Percentiles rank a stretch among this genome's conserved stretches.
phyloP scores from a whole-genome alignment of 2,113 vertebrate species.

The Bujurquina vittata region DNA sequence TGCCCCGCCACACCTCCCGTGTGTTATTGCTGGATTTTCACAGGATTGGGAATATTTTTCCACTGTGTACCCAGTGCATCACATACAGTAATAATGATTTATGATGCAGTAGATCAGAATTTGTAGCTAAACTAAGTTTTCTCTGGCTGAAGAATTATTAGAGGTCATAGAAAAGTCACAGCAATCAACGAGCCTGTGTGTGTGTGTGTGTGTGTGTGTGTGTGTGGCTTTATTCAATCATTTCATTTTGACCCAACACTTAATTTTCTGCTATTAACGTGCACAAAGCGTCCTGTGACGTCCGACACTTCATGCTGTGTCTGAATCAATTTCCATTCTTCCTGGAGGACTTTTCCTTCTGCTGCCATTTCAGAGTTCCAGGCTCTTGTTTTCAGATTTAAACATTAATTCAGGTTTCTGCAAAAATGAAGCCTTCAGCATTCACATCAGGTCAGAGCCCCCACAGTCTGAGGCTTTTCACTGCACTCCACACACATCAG shows the following conservation, averaged over 20 bases:
- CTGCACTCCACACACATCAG: too few relatives aligned
- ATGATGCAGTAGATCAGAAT: not conserved
- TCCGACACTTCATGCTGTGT: not conserved
- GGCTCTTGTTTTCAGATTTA: not conserved
- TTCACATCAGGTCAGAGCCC: too few relatives aligned
- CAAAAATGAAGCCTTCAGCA: not conserved
- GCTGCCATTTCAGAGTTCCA: not conserved
- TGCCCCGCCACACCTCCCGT: too few relatives aligned
- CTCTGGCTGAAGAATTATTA: not conserved
- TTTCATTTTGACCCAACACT: not conserved
- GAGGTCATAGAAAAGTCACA: not conserved
- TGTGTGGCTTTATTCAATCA: not conserved
- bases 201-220: not conserved
- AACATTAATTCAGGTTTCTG: not conserved
- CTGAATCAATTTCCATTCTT: not conserved
- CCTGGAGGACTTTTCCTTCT: not conserved
- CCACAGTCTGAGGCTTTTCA: too few relatives aligned
- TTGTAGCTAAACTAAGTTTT: not conserved
- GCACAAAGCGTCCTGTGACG: not conserved
- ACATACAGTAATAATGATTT: not conserved
- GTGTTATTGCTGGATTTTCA: too few relatives aligned
- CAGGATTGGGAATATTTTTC: too few relatives aligned
- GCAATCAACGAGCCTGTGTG: not conserved
- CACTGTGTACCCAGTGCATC: too few relatives aligned
- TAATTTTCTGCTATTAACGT: not conserved